Conservation (phyloP, 2,113 vertebrate species). For the Ochotona princeps region DNA sequence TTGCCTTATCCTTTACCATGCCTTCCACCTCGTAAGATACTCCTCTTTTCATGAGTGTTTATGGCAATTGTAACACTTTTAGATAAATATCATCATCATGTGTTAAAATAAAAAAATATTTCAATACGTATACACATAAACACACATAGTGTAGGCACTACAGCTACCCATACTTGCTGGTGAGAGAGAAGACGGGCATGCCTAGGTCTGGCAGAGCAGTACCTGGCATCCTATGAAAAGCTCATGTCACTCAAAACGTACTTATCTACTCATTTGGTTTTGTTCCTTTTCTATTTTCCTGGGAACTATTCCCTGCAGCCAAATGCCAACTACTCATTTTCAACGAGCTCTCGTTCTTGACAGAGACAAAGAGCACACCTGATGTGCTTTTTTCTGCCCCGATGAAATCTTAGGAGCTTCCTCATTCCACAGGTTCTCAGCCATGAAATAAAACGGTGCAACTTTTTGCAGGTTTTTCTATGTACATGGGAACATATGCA, state of each 20-base stretch:
- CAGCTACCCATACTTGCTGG: rapidly evolving
- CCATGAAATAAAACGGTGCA: not conserved
- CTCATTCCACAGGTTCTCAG: not conserved
- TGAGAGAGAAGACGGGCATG: not conserved
- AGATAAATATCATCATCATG: not conserved
- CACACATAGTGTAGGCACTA: not conserved
- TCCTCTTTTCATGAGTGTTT: not conserved
- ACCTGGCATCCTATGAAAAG: not conserved
- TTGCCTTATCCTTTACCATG: not conserved
- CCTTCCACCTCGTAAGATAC: not conserved
- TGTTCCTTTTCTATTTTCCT: constrained; percentile 29
- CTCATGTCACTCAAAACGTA: not conserved
- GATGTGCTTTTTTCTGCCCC: not conserved
- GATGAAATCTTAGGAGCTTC: not conserved
- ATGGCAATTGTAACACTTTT: not conserved
- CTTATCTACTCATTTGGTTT: constrained; percentile 48
- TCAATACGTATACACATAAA: not conserved
- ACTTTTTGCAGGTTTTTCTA: not conserved
- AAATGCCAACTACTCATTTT: constrained; percentile 60
- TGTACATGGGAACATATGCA: not conserved
- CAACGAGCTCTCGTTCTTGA: constrained; percentile 8
- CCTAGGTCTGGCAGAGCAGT: not conserved
- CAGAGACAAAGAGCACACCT: not conserved
- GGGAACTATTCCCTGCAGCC: constrained; percentile 23
- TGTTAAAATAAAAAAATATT: not conserved